Percentiles rank a stretch among this genome's conserved stretches.
Evolutionary conservation across 2,113 vertebrate genomes (phyloP).

Genomic region (Thermophis baileyi): DNA sequence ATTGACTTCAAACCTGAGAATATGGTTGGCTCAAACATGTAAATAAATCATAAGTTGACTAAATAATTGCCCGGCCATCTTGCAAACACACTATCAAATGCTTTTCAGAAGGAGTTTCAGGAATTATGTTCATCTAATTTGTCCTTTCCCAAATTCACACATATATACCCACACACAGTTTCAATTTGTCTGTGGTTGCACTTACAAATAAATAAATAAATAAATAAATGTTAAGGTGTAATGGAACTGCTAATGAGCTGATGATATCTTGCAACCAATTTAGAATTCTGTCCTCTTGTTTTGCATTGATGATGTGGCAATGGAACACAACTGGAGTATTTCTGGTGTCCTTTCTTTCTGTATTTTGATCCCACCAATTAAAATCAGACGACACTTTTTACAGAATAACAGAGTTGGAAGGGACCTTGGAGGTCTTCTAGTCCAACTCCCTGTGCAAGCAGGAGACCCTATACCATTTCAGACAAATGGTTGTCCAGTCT

Average conservation of each 20-base stretch:
- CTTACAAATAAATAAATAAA: conserved; percentile 49
- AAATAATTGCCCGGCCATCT: not conserved
- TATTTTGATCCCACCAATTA: too few relatives aligned
- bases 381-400: too few relatives aligned
- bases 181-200: conserved; percentile 19
- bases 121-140: conserved; percentile 57
- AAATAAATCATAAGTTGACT: not conserved
- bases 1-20: not conserved
- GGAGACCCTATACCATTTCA: too few relatives aligned
- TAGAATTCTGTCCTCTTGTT: conserved; percentile 63
- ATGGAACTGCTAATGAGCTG: conserved; percentile 69
- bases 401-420: too few relatives aligned
- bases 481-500: too few relatives aligned
- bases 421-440: too few relatives aligned
- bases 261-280: conserved; percentile 64
- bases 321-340: too few relatives aligned
- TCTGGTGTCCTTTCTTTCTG: too few relatives aligned
- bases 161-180: conserved; percentile 41
- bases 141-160: conserved; percentile 45
- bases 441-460: too few relatives aligned
- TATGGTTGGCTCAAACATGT: not conserved
- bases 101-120: conserved; percentile 43
- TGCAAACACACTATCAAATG: conserved; percentile 35
- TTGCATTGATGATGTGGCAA: conserved; percentile 28
- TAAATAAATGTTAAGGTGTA: conserved; percentile 56